Evolutionary conservation across 2,797 vertebrate genomes (phyloP).

Genomic region (Coracias cyanogaster): DNA sequence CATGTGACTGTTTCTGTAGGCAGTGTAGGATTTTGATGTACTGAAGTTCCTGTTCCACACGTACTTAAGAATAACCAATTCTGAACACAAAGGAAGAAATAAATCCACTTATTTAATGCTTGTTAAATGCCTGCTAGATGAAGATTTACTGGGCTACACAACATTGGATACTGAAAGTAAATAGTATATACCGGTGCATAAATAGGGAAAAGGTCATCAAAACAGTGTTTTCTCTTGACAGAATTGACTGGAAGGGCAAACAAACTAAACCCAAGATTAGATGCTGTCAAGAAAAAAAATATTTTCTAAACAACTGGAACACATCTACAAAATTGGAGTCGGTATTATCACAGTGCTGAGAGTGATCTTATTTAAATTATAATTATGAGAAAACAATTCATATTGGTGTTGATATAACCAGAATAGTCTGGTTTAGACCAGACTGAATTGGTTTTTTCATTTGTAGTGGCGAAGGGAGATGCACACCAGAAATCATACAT

Average conservation of each 20-base stretch:
- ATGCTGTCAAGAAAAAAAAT: background rate
- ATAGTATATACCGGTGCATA: background rate
- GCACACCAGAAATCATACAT: background rate
- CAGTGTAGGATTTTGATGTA: background rate
- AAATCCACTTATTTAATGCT: background rate
- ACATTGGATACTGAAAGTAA: background rate
- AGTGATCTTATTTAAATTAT: background rate
- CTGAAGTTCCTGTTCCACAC: background rate
- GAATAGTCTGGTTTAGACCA: background rate
- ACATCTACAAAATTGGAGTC: background rate
- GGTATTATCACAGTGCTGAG: background rate
- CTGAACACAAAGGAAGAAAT: background rate
- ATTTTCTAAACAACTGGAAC: background rate
- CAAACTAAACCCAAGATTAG: background rate
- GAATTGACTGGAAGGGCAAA: background rate
- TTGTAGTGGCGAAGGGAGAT: background rate
- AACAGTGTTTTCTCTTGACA: background rate
- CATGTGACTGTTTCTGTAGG: background rate
- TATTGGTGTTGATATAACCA: background rate
- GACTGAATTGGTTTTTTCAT: background rate
- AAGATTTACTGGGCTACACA: background rate
- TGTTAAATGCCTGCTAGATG: background rate
- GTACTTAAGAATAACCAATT: background rate
- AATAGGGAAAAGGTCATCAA: background rate
- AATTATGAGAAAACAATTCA: background rate